These are phyloP conservation scores for Trichosurus vulpecula DNA, from an alignment of 2,797 vertebrate genomes.

Conservation along the genomic window DNA sequence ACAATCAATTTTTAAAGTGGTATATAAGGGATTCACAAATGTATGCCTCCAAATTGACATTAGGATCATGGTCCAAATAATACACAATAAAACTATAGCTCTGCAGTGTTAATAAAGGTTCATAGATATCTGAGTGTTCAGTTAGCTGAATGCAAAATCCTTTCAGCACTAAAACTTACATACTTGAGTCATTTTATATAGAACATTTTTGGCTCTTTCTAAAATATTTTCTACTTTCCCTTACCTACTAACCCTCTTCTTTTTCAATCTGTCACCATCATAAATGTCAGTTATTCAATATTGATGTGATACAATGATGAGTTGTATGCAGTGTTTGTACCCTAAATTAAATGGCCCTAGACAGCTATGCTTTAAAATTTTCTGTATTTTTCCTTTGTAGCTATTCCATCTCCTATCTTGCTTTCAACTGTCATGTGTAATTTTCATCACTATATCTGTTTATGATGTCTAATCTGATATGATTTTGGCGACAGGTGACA, in stretches of 20 bases:
- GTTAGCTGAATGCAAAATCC: neutral
- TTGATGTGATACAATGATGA: neutral
- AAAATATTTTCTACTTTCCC: neutral
- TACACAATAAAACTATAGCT: neutral
- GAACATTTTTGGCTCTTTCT: neutral
- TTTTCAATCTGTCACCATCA: neutral
- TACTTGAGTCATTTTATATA: neutral
- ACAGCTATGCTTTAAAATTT: neutral
- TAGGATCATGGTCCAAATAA: neutral
- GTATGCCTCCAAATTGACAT: too few relatives aligned
- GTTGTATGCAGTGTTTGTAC: neutral
- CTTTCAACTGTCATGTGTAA: neutral
- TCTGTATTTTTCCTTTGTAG: neutral
- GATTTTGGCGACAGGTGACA: neutral
- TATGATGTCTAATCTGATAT: neutral
- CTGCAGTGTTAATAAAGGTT: neutral
- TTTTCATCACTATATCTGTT: neutral
- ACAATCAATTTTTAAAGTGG: neutral
- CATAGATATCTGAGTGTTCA: neutral
- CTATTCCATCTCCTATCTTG: neutral
- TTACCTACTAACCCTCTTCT: neutral
- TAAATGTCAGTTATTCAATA: neutral
- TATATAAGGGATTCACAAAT: neutral
- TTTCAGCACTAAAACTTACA: neutral
- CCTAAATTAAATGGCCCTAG: neutral